These are phyloP conservation scores for Stomorhina lunata DNA, from an alignment of 2,888 invertebrate genomes.

Conservation along the genomic window DNA sequence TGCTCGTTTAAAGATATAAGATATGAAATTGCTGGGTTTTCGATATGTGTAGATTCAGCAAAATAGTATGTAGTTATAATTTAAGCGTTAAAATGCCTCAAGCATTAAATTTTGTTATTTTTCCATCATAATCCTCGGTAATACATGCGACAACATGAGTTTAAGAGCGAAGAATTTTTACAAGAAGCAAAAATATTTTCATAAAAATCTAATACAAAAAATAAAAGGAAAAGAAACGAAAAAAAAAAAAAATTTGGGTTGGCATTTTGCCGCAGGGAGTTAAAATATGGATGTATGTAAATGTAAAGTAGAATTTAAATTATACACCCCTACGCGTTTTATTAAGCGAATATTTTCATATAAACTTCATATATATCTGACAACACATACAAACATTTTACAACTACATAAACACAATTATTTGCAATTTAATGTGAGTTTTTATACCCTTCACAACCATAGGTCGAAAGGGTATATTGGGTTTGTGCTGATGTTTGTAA, in stretches of 20 bases:
- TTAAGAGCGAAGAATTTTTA: not conserved
- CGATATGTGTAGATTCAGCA: not conserved
- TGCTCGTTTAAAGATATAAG: too few species aligned
- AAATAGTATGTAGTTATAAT: constrained; percentile 47
- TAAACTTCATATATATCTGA: not conserved
- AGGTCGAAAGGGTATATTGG: too few species aligned
- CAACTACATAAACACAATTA: too few species aligned
- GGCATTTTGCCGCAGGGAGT: constrained; percentile 43
- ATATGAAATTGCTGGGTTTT: too few species aligned
- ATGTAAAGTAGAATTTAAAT: not conserved
- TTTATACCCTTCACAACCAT: too few species aligned
- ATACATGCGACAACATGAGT: not conserved
- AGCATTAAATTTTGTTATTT: constrained; percentile 51
- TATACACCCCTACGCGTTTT: constrained; percentile 3
- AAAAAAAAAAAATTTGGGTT: constrained; percentile 26
- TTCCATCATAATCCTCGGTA: constrained; percentile 6
- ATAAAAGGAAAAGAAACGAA: not conserved
- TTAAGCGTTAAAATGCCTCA: constrained; percentile 58
- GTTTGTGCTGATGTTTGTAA: too few species aligned
- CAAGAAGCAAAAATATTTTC: not conserved
- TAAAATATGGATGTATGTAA: too few species aligned
- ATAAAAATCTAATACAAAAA: constrained; percentile 7
- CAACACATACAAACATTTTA: not conserved
- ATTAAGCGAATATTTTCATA: not conserved
- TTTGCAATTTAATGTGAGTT: too few species aligned